These are phyloP conservation scores for Linnaemya vulpina DNA, from an alignment of 2,888 invertebrate genomes.

Conservation along the genomic window DNA sequence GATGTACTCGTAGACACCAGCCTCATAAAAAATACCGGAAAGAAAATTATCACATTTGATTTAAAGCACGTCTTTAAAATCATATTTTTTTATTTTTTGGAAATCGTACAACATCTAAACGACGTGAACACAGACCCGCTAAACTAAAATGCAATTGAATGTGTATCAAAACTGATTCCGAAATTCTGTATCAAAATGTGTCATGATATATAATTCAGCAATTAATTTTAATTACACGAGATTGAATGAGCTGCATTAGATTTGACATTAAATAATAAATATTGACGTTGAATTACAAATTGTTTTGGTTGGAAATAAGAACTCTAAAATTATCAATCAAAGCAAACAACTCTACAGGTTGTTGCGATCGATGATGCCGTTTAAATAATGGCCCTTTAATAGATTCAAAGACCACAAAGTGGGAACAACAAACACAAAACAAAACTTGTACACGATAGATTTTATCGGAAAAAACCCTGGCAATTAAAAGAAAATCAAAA, in stretches of 20 bases:
- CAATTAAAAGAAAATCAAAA: conserved; percentile 57
- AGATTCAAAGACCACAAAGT: conserved; percentile 16
- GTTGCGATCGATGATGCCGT: conserved; percentile 59
- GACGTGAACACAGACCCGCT: too few relatives aligned
- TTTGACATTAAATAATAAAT: conserved; percentile 3
- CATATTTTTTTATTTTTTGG: too few relatives aligned
- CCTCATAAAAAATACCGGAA: too few relatives aligned
- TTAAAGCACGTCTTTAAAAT: too few relatives aligned
- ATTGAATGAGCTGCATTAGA: background rate
- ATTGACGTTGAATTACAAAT: conserved; percentile 18
- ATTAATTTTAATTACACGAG: background rate
- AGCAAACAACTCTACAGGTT: conserved; percentile 25
- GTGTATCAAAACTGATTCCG: too few relatives aligned
- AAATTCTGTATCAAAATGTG: too few relatives aligned
- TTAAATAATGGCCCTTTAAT: conserved; percentile 27
- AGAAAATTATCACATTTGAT: too few relatives aligned
- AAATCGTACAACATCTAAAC: too few relatives aligned
- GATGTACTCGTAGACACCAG: too few relatives aligned
- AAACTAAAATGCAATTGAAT: too few relatives aligned
- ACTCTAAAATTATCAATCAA: background rate
- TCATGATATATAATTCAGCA: background rate
- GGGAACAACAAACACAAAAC: background rate
- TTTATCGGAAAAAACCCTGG: conserved; percentile 33
- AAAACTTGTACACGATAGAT: conserved; percentile 18
- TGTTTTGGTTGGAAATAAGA: conserved; percentile 1